Base-by-base conservation (phyloP, 2,797 vertebrate species). In the Hapalemur alaotrensis region DNA sequence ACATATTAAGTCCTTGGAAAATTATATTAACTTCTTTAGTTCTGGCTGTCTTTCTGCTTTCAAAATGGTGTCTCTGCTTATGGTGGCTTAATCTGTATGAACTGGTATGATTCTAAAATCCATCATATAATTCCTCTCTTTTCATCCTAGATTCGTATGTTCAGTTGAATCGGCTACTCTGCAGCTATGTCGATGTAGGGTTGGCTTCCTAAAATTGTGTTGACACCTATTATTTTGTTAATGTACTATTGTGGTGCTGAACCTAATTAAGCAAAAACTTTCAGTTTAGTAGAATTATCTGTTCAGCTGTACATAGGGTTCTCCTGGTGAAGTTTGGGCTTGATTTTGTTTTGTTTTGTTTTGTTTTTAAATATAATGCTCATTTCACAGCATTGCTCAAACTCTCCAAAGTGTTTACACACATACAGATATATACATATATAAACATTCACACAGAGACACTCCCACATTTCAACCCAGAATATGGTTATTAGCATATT, bases 1-100 rank as follows among this genome's bases (percentile, higher is more conserved):
- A 88, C 9, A 41, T 96, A 73, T 30, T 84, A 91, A 91, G 2
- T 65, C 25, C 52, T 93, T 80, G 28, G 13, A 79, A 90, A 95
- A 80, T 52, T 28, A 12, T 46, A 15, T 63, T 81, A 59, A 73
- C 22, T 95, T 92, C n/a, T 83, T 83, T 78, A 91, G 30, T 50
- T 83, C 13, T 86, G 61, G 14, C 54, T 91, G 17, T 69, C 18
- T 50, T 72, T 94, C 82, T 88, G 11, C 43, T 78, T 70, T 89
- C 52, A 78, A 57, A 92, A 79, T 80, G 15, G 20, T 86, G 59
- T 20, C 15, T 87, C 30, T 72, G 54, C n/a, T 78, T 50, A 57
- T 84, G 32, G n/a, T 70, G 18, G 7, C 28, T 8, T 75, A 43
- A 92, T 90, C 12, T 7, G 1, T 20, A 63, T 25, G 25, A 83